Evolutionary conservation across 2,797 vertebrate species (phyloP), one percentile per base, ranked within the genome.

Genomic region (Cercopithecus neglectus): DNA sequence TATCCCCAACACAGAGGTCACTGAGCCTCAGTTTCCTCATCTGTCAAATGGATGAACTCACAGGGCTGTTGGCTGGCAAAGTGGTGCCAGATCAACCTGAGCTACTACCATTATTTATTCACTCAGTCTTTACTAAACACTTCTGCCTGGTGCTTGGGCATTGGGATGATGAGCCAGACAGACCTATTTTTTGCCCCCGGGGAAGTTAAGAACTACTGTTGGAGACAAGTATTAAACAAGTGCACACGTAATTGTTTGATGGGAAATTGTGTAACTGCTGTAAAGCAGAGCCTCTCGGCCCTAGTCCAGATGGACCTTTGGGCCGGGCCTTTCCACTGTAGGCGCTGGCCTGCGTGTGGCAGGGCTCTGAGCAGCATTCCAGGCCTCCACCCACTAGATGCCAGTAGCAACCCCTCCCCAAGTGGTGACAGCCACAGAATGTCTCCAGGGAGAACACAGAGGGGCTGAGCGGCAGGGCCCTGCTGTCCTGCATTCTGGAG

Each of bases 21-120:
- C 92, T 1, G 41, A 75, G 81, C 48, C 57, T 95, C 92, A 5
- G 5, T 86, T 64, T 96, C 53, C 85, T 74, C 46, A 30, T 84
- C 94, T 79, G 46, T 92, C 33, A 64, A 74, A 57, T 19, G 12
- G 55, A 93, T 88, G 61, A 30, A 50, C 10, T 67, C 41, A 5
- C 24, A 59, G 53, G 36, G 33, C 89, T 41, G 26, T 33, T 80
- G 96, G 30, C 90, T 17, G 36, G 79, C 89, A n/a, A 10, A 72
- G 7, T 8, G 14, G 13, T 1, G 1, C 72, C 86, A 33, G 1
- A 12, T 53, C n/a, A 64, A 9, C 55, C 39, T 88, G 46, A 67
- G 14, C 33, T 30, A 6, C 39, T 17, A 39, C 91, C 22, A 2
- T 30, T 21, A 41, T 26, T 11, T 33, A 19, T 48, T 79, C n/a